Percentiles rank a stretch among this genome's conserved stretches.
Conservation (phyloP, 2,113 vertebrate genomes). For the Microtus richardsoni region DNA sequence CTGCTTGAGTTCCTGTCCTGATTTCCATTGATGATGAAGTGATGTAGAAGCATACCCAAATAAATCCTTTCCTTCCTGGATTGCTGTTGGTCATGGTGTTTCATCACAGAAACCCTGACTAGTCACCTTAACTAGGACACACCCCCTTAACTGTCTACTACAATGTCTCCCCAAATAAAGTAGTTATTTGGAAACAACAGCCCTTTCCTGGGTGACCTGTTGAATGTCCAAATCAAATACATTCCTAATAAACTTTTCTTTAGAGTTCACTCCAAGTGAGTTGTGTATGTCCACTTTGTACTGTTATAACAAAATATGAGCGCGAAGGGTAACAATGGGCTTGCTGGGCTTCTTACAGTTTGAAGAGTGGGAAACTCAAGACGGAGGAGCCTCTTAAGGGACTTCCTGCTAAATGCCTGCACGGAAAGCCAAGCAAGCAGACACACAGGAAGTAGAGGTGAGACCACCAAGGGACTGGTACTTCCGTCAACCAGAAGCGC, state of each 20-base stretch:
- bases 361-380: not conserved
- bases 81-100: not conserved
- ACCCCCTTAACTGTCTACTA: not conserved
- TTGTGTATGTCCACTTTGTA: not conserved
- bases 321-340: too few relatives aligned
- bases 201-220: not conserved
- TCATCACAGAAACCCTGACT: not conserved
- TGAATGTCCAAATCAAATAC: slow-evolving; percentile 2
- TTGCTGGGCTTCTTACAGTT: not conserved
- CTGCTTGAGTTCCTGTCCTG: not conserved
- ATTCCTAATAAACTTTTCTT: slow-evolving; percentile 2
- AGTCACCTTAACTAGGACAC: not conserved
- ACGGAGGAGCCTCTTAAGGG: not conserved
- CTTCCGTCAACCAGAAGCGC: not conserved
- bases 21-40: not conserved
- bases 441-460: not conserved
- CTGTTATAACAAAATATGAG: not conserved
- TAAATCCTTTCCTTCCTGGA: not conserved
- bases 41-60: not conserved
- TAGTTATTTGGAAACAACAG: not conserved
- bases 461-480: not conserved
- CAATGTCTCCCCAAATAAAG: not conserved
- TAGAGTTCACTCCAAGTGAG: not conserved
- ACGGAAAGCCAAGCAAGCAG: not conserved
- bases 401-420: not conserved